Evolutionary conservation across 2,113 vertebrate species (phyloP), one percentile per base, ranked within the genome.

Genomic region (Microcebus lehilahytsara): DNA sequence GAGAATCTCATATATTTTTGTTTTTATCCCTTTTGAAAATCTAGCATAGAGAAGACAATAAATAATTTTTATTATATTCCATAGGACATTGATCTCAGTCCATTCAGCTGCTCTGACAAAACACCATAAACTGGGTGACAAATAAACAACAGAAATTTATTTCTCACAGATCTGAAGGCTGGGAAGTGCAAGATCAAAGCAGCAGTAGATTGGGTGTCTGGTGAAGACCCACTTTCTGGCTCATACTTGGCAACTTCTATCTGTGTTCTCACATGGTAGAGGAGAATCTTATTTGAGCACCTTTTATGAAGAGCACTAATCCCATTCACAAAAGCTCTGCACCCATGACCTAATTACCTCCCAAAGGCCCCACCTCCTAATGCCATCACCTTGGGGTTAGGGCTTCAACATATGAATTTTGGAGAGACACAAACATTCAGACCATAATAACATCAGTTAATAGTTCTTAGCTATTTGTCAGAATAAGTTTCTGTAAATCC

Each of bases 311-410:
- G 9, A 11, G 5, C 17, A 16, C 30, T 42, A 13, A 64, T n/a
- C 23, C 22, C 42, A n/a, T 20, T 53, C 0, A 0, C 9, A 20
- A 40, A 10, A 17, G 40, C 5, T 42, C 6, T 78, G 7, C 2
- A 5, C 22, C 4, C 20, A 23, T 5, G 10, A n/a, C 20, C 3
- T 60, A 53, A 19, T 71, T 16, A 51, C 27, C 4, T 56, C n/a
- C n/a, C 32, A 90, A 30, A 64, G 32, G 10, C 9, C 17, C 42
- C 14, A 49, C 32, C 17, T 34, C 12, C 17, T 34, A 53, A 34
- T 34, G 4, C 27, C 17, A 78, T 17, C 30, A 23, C 13, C 1
- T 37, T 72, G 17, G 3, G 23, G 40, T 12, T 9, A 72, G 12
- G 22, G 9, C 22, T 89, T 78, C 51, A 40, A 79, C 37, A 49